Conservation (phyloP, 2,113 vertebrate species). For the Otis tarda region DNA sequence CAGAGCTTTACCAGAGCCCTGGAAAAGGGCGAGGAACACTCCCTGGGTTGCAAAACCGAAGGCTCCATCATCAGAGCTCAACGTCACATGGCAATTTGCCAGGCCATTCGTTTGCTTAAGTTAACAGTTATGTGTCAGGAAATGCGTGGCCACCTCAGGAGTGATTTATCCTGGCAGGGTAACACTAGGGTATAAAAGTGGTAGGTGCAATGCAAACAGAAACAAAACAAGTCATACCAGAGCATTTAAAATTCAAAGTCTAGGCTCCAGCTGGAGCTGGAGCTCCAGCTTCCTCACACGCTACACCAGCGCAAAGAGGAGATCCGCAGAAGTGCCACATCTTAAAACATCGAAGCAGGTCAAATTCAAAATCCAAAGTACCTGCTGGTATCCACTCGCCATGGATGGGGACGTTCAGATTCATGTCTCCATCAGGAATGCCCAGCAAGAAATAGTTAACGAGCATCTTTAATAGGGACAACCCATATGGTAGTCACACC, state of each 20-base stretch:
- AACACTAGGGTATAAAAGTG: not conserved
- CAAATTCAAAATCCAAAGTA: not conserved
- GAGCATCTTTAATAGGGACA: not conserved
- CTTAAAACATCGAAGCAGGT: not conserved
- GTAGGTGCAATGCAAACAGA: conserved; percentile 20
- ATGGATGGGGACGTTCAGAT: not conserved
- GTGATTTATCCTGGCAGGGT: conserved; percentile 29
- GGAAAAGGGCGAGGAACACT: not conserved
- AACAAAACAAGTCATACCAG: conserved; percentile 21
- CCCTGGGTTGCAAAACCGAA: not conserved
- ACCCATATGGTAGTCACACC: not conserved
- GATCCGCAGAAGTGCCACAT: not conserved
- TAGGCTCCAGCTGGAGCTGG: not conserved
- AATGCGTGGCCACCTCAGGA: not conserved
- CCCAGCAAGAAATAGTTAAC: not conserved
- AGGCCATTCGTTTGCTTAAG: not conserved
- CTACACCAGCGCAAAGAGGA: not conserved
- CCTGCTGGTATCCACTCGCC: not conserved
- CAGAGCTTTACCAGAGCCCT: not conserved
- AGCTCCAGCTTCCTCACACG: not conserved
- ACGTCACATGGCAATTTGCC: accelerated
- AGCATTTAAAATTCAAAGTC: conserved; percentile 4
- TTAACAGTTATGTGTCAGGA: not conserved
- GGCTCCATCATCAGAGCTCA: not conserved
- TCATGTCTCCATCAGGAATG: not conserved